Evolutionary conservation across 35 echinoderm and acorn worm species (phyloP).

Genomic region (Heliocidaris tuberculata): DNA sequence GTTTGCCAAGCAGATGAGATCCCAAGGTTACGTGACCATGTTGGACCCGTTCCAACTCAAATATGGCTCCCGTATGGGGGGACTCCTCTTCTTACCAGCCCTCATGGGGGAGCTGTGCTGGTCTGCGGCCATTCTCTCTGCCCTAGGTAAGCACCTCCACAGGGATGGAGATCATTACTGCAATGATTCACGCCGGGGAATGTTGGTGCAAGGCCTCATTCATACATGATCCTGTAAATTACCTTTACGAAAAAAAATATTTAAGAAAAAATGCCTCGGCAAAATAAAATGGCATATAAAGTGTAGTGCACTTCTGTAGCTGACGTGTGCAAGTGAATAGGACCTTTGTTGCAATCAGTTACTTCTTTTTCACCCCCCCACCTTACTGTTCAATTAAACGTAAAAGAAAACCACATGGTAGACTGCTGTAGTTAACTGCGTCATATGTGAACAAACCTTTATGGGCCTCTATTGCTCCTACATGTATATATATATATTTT

Average conservation of each 20-base stretch:
- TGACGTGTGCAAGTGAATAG: no score
- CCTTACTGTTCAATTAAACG: no score
- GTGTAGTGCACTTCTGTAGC: no score
- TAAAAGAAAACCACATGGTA: no score
- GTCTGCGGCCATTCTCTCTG: slow-evolving; percentile 89
- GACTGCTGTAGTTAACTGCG: no score
- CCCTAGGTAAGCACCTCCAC: slow-evolving; percentile 73
- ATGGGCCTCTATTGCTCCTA: no score
- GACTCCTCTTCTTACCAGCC: slow-evolving; percentile 91
- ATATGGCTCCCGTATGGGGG: slow-evolving; percentile 93
- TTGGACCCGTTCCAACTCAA: slow-evolving; percentile 95
- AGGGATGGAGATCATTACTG: background rate
- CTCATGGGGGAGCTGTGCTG: slow-evolving; percentile 90
- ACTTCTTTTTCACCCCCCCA: no score
- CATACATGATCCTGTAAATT: background rate
- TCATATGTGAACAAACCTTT: no score
- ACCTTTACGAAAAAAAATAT: background rate
- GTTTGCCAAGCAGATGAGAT: slow-evolving; percentile 94
- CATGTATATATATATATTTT: no score
- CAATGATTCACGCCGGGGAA: no score
- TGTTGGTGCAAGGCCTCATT: background rate
- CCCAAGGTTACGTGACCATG: slow-evolving; percentile 98
- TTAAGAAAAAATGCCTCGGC: background rate
- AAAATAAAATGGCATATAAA: background rate
- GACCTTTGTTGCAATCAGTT: no score